Percentiles rank a stretch among this genome's conserved stretches.
phyloP scores from a whole-genome alignment of 2,888 invertebrate genomes.

The Ariolimax columbianus region DNA sequence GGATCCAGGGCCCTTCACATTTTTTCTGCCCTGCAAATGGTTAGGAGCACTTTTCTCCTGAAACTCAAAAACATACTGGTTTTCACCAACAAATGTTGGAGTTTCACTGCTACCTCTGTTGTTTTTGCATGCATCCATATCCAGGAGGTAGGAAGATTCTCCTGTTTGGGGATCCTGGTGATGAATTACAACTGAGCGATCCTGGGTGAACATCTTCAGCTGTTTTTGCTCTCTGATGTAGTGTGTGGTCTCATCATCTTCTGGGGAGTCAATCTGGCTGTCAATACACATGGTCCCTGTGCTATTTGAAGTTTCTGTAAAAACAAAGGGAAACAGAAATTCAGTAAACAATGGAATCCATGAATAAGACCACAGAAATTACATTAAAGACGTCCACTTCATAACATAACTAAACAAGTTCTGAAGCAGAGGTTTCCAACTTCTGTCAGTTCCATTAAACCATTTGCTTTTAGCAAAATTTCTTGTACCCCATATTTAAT shows the following conservation, averaged over 20 bases:
- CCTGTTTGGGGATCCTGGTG: constrained; percentile 44
- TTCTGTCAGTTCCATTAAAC: too few relatives aligned
- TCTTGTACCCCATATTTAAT: too few relatives aligned
- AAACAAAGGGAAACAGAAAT: background rate
- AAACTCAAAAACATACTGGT: constrained; percentile 23
- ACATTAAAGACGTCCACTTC: too few relatives aligned
- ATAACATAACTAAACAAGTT: too few relatives aligned
- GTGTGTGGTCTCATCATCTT: background rate
- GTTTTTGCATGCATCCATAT: constrained; percentile 41
- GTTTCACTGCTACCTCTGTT: background rate
- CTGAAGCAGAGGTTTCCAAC: too few relatives aligned
- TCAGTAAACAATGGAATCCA: too few relatives aligned
- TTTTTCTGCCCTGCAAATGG: background rate
- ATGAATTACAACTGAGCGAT: constrained; percentile 28
- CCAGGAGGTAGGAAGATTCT: constrained; percentile 38
- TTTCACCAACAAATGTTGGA: background rate
- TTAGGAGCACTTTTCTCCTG: background rate
- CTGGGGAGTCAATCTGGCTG: constrained; percentile 26
- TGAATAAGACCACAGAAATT: too few relatives aligned
- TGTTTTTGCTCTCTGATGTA: constrained; percentile 16
- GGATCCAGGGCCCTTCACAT: background rate
- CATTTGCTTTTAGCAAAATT: too few relatives aligned
- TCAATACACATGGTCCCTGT: constrained; percentile 5
- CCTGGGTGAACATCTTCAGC: background rate
- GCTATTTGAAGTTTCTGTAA: constrained; percentile 8